phyloP scores from a whole-genome alignment of 2,797 vertebrate species.

The Phrynocephalus vlangalii region DNA sequence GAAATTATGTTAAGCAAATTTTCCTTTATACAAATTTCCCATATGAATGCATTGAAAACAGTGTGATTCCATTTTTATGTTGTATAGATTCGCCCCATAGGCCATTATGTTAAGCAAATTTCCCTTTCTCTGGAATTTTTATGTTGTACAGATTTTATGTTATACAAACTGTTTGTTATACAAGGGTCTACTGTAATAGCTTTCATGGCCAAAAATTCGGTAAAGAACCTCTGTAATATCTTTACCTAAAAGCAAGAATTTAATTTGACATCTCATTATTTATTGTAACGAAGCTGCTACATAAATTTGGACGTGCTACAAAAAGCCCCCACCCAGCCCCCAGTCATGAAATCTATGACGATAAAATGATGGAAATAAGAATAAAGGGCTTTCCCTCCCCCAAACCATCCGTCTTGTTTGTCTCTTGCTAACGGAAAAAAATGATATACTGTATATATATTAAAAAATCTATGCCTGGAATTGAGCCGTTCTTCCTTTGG shows the following conservation, averaged over 20 bases:
- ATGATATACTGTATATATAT: not conserved
- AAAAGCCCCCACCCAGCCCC: not conserved
- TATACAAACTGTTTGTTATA: too few relatives aligned
- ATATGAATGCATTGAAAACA: too few relatives aligned
- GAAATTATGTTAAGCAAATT: too few relatives aligned
- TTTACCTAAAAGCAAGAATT: not conserved
- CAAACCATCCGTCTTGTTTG: conserved; percentile 43
- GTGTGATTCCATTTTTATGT: too few relatives aligned
- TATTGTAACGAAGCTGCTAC: not conserved
- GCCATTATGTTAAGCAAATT: too few relatives aligned
- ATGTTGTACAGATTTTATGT: too few relatives aligned
- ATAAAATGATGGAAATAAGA: conserved; percentile 3
- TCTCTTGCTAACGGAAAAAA: conserved; percentile 50
- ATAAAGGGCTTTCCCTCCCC: not conserved
- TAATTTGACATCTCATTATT: conserved; percentile 11
- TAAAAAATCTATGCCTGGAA: conserved; percentile 47
- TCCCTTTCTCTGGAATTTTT: too few relatives aligned
- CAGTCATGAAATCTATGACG: conserved; percentile 34
- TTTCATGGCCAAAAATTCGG: not conserved
- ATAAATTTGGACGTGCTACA: not conserved
- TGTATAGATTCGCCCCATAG: too few relatives aligned
- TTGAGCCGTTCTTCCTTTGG: conserved; percentile 41
- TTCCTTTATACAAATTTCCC: too few relatives aligned
- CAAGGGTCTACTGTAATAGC: not conserved
- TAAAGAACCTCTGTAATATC: not conserved